These are phyloP conservation scores for Protobothrops mucrosquamatus DNA, from an alignment of 2,113 vertebrate genomes.

Conservation along the genomic window DNA sequence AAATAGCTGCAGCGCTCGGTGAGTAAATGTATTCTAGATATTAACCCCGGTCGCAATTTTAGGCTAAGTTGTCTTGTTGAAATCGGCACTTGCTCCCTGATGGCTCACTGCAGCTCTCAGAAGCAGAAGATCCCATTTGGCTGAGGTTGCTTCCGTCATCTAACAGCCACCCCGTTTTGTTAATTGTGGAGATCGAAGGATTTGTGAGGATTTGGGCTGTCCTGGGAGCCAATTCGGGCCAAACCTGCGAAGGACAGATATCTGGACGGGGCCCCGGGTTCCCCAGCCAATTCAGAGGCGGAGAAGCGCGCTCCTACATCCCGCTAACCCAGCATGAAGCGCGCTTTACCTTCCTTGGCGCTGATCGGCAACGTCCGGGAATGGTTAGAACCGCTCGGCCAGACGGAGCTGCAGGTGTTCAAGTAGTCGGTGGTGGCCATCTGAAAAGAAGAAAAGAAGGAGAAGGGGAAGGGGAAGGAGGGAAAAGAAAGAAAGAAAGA, in stretches of 20 bases:
- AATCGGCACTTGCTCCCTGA: background rate
- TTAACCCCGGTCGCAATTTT: background rate
- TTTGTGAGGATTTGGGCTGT: background rate
- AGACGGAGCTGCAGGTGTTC: conserved; percentile 79
- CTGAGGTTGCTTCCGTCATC: background rate
- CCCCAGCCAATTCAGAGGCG: background rate
- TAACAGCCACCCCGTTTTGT: no score
- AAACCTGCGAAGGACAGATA: background rate
- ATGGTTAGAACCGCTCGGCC: conserved; percentile 85
- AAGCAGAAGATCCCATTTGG: background rate
- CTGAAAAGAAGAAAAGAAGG: conserved; percentile 58
- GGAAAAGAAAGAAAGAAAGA: no score
- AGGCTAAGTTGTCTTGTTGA: background rate
- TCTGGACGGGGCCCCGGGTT: background rate
- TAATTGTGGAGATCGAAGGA: background rate
- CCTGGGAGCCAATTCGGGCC: fast-evolving
- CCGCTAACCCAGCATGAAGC: background rate
- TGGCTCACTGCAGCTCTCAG: background rate
- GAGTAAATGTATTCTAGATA: background rate
- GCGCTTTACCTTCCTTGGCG: conserved; percentile 82
- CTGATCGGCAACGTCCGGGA: conserved; percentile 74
- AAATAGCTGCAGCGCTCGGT: background rate
- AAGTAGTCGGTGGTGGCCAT: conserved; percentile 75
- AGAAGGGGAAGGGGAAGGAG: background rate
- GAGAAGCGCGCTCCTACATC: background rate